Conservation (phyloP, 2,797 vertebrate species). For the Betta splendens region DNA sequence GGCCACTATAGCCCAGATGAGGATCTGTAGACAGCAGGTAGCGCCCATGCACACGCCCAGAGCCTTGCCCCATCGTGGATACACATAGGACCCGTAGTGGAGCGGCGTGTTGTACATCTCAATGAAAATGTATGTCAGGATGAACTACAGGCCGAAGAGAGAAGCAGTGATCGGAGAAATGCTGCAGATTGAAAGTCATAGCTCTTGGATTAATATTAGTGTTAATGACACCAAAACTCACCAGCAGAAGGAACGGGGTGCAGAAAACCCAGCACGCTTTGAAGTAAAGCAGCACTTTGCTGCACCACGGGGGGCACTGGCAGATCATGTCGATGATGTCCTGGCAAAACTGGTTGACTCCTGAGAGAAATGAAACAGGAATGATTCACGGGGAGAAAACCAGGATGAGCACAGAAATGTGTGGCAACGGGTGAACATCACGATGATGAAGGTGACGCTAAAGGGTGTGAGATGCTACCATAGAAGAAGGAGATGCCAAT, state of each 20-base stretch:
- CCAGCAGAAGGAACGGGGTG: slow-evolving; percentile 84
- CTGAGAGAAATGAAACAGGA: slow-evolving; percentile 54
- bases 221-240: too few species aligned
- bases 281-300: slow-evolving; percentile 83
- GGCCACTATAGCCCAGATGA: slow-evolving; percentile 83
- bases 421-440: background rate
- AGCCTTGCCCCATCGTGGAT: slow-evolving; percentile 83
- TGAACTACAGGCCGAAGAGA: slow-evolving; percentile 74
- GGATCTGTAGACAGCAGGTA: slow-evolving; percentile 85
- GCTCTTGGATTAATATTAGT: slow-evolving; percentile 66
- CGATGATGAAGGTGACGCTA: slow-evolving; percentile 11
- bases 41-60: slow-evolving; percentile 84
- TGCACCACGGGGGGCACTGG: slow-evolving; percentile 84
- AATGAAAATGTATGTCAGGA: slow-evolving; percentile 85
- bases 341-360: slow-evolving; percentile 86
- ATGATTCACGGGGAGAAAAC: slow-evolving; percentile 6
- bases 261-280: slow-evolving; percentile 86
- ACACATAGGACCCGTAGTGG: slow-evolving; percentile 80
- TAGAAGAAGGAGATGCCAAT: slow-evolving; percentile 88
- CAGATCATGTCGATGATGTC: slow-evolving; percentile 87
- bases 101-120: slow-evolving; percentile 83
- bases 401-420: too few species aligned
- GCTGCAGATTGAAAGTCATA: slow-evolving; percentile 50
- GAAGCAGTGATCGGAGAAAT: slow-evolving; percentile 28
- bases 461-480: slow-evolving; percentile 69